Base-by-base conservation (phyloP, 2,888 invertebrate species). In the Ceraclea dissimilis region DNA sequence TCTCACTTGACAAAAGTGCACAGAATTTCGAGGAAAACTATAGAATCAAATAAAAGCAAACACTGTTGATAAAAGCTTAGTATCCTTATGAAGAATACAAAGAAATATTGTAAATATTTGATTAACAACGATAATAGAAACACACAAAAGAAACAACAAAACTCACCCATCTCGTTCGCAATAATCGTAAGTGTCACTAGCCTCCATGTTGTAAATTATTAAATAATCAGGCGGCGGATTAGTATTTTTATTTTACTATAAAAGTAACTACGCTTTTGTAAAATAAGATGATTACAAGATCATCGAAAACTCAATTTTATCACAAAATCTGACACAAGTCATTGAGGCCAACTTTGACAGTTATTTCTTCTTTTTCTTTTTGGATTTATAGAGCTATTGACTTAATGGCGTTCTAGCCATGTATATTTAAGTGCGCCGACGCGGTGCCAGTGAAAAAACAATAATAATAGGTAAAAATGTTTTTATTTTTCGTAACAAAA, bases 111-210 rank as follows among this genome's bases (percentile, higher is more conserved):
- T 4, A 26, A 10, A 26, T 26, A 26, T 26, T 26, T 26, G 5
- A 26, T 26, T 26, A 26, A 4, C 10, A 26, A 26, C 26, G 10
- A 26, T 26, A 26, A 4, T 6, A 26, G 5, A 26, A 26, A 26
- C 10, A 39, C 13, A 39, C 39, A 5, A 39, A 5, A n/a, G 5
- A 39, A 22, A 26, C 21, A 16, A 26, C 8, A 26, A 19, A 22
- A 64, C 75, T 75, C 73, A 76, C 76, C 76, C 76, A 66, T 75
- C 75, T 73, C 75, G 75, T 64, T 73, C 74, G 67, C 70, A 72
- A 71, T 70, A 74, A 67, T 72, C 74, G 68, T 74, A 73, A 65
- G 65, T 72, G 70, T 76, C 75, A 65, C 70, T 71, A 75, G 76
- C 75, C n/a, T 59, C 59, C 59, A 59, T n/a, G n/a, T 59, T 52